phyloP scores from a whole-genome alignment of 2,113 vertebrate species.

The Numenius arquata region DNA sequence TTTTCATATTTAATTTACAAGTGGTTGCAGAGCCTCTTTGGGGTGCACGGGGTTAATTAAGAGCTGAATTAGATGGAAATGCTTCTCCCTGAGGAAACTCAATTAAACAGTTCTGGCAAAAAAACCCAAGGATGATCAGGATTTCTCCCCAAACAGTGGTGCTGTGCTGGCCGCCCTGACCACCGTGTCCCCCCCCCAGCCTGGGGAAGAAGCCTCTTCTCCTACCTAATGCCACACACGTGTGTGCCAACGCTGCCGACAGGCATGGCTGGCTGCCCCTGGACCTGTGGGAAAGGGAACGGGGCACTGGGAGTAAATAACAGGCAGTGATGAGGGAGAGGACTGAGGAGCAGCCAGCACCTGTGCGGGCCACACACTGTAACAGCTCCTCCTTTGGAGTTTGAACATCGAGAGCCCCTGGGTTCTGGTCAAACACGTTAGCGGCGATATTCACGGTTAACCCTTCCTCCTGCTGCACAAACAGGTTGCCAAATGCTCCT shows the following conservation, averaged over 20 bases:
- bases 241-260: fast-evolving
- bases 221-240: fast-evolving
- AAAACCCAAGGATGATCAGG: background rate
- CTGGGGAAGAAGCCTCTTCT: background rate
- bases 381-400: background rate
- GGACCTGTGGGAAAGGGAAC: background rate
- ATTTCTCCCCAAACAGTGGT: background rate
- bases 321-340: background rate
- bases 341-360: background rate
- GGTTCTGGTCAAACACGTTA: background rate
- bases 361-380: fast-evolving
- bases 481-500: background rate
- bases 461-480: background rate
- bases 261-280: background rate
- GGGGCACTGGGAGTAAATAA: background rate
- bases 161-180: background rate
- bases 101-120: slow-evolving; percentile 58
- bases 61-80: slow-evolving; percentile 73
- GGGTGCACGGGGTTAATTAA: slow-evolving; percentile 76
- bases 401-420: background rate
- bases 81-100: slow-evolving; percentile 64
- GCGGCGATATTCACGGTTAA: background rate
- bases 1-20: slow-evolving; percentile 82
- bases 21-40: slow-evolving; percentile 67
- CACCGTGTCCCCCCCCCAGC: fast-evolving